phyloP scores from a whole-genome alignment of 2,888 invertebrate species.

The Drosophila cognata region DNA sequence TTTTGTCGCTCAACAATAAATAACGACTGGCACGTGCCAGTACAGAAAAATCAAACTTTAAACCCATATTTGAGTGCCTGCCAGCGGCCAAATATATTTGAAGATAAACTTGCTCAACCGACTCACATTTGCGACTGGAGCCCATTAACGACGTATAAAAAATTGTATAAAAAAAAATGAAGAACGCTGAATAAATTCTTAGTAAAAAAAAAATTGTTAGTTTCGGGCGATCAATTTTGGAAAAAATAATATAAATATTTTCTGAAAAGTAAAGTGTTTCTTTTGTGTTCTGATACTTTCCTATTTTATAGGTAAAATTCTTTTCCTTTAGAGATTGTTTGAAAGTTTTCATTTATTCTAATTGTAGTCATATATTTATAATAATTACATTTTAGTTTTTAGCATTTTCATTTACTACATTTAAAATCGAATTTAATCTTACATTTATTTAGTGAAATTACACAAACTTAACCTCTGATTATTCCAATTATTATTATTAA shows the following conservation, averaged over 20 bases:
- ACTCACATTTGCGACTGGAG: not conserved
- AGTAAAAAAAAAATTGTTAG: not conserved
- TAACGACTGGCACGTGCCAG: conserved; percentile 79
- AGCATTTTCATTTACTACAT: not conserved
- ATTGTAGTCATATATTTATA: not conserved
- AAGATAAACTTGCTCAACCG: not conserved
- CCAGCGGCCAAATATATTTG: not conserved
- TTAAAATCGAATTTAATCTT: not conserved
- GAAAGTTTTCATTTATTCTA: not conserved
- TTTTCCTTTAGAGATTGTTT: not conserved
- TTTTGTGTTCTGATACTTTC: not conserved
- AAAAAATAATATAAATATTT: not conserved
- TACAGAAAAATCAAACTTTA: conserved; percentile 15
- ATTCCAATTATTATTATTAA: not conserved
- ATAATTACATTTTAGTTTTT: not conserved
- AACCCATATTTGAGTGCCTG: conserved; percentile 20
- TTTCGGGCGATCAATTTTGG: not conserved
- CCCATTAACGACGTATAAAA: not conserved
- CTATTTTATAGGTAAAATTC: not conserved
- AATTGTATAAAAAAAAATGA: not conserved
- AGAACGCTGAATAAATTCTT: not conserved
- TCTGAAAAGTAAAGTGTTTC: not conserved
- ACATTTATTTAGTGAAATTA: not conserved
- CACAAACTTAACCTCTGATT: not conserved
- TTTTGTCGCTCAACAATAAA: conserved; percentile 75